Conservation (phyloP, 2,797 vertebrate genomes). For the Lophotriccus pileatus region DNA sequence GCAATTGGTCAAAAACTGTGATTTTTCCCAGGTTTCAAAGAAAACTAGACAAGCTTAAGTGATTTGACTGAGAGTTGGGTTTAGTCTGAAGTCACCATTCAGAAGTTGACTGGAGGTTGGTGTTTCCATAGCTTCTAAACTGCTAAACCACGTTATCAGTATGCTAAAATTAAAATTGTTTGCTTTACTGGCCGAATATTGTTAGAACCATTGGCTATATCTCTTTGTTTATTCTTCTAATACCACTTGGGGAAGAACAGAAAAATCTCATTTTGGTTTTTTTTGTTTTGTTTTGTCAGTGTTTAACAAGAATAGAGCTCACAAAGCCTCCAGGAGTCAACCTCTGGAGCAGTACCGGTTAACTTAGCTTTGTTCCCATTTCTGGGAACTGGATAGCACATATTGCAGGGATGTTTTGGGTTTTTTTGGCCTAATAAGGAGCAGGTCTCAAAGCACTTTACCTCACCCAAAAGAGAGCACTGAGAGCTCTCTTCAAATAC, state of each 20-base stretch:
- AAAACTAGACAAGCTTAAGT: constrained; percentile 28
- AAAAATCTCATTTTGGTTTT: neutral
- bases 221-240: neutral
- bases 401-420: neutral
- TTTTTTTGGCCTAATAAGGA: neutral
- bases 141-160: neutral
- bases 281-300: neutral
- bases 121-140: neutral
- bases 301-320: neutral
- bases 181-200: neutral
- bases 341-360: neutral
- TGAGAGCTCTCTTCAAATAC: neutral
- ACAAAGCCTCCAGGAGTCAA: neutral
- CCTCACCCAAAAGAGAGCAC: neutral
- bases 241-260: neutral
- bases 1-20: constrained; percentile 36
- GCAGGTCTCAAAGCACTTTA: neutral
- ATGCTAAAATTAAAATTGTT: neutral
- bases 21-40: constrained; percentile 43
- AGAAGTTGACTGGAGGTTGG: neutral
- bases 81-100: constrained; percentile 1
- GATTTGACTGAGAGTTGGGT: constrained; percentile 2
- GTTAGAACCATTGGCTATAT: neutral
- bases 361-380: neutral
- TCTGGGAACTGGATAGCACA: neutral